phyloP scores from a whole-genome alignment of 2,797 vertebrate genomes.

The Eurystomus glaucurus region DNA sequence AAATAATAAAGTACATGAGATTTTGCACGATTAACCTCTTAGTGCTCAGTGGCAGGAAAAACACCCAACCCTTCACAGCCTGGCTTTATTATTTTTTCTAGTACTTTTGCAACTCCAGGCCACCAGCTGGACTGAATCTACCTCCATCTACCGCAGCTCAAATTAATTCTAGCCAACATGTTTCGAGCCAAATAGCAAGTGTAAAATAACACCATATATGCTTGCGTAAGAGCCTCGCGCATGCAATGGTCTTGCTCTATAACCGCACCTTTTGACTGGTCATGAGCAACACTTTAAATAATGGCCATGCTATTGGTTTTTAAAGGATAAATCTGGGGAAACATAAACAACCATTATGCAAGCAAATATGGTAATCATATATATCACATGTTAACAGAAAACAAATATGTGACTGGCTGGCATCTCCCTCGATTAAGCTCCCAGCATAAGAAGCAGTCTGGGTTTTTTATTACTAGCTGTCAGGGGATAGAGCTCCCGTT shows the following conservation, averaged over 20 bases:
- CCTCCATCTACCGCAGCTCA: slow-evolving; percentile 45
- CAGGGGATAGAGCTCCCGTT: neutral
- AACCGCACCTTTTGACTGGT: neutral
- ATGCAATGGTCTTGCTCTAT: neutral
- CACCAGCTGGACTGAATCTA: neutral
- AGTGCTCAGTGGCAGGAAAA: neutral
- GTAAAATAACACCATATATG: neutral
- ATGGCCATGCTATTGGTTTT: neutral
- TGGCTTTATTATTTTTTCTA: slow-evolving; percentile 15
- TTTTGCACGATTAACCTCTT: neutral
- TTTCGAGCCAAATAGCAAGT: neutral
- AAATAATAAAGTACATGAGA: neutral
- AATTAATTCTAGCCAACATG: neutral
- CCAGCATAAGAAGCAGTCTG: neutral
- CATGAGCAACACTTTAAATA: neutral
- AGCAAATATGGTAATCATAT: neutral
- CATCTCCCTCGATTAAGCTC: neutral
- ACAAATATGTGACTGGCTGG: neutral
- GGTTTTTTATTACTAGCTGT: neutral
- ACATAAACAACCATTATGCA: neutral
- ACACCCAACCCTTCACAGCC: neutral
- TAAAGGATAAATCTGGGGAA: neutral
- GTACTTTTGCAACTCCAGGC: slow-evolving; percentile 1
- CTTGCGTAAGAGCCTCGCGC: neutral
- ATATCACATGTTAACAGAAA: slow-evolving; percentile 21